These are phyloP conservation scores for Apamea sordens DNA, from an alignment of 2,888 invertebrate genomes.

Conservation along the genomic window DNA sequence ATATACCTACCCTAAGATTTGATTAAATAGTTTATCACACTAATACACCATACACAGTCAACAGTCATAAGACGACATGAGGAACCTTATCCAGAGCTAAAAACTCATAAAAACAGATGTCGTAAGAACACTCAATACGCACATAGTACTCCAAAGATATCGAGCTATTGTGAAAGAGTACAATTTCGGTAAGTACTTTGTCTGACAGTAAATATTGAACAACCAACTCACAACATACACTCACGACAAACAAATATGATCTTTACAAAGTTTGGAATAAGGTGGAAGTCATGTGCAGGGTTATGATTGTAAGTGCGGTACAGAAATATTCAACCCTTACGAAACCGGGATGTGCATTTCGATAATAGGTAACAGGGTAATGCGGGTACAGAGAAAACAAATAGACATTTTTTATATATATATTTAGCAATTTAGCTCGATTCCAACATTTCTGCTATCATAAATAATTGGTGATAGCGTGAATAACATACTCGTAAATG, in stretches of 20 bases:
- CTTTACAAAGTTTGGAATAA: constrained; percentile 55
- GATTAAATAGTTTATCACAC: no score
- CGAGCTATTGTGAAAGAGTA: constrained; percentile 50
- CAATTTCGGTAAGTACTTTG: constrained; percentile 59
- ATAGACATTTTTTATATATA: no score
- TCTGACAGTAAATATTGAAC: constrained; percentile 49
- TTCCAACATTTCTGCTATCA: background rate
- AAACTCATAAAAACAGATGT: constrained; percentile 41
- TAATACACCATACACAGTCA: background rate
- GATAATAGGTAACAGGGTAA: constrained; percentile 84
- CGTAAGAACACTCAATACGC: constrained; percentile 25
- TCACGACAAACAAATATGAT: background rate
- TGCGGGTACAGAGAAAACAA: constrained; percentile 55
- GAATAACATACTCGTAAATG: background rate
- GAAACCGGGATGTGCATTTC: constrained; percentile 87
- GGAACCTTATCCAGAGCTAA: background rate
- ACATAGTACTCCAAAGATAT: constrained; percentile 39
- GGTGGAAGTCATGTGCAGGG: constrained; percentile 20
- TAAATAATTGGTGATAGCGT: background rate
- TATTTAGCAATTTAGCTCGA: background rate
- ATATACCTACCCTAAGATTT: no score
- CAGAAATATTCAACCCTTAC: constrained; percentile 87
- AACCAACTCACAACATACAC: constrained; percentile 17
- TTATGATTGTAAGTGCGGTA: constrained; percentile 63
- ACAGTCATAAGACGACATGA: background rate